Base-by-base conservation (phyloP, 2,113 vertebrate genomes). In the Eudyptes chrysolophus region DNA sequence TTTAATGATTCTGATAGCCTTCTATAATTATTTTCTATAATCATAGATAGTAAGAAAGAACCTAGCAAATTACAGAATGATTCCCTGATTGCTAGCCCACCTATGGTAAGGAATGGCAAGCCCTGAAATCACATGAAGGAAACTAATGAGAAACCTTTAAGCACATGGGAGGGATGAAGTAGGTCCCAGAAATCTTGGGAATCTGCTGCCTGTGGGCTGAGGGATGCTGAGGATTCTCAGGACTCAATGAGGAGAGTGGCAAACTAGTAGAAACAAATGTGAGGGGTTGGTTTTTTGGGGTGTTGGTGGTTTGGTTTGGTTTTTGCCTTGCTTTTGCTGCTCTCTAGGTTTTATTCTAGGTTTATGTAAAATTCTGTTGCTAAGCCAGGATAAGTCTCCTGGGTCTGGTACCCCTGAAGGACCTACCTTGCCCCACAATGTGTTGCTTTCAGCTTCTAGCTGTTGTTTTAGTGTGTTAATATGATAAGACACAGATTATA, bases 271-370 rank as follows among this genome's bases (percentile, higher is more conserved):
- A 75, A 66, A 82, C 11, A 58, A 65, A 22, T 20, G 30, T 29
- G 10, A 40, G 19, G 8, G 3, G 16, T 3, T 6, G 6, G 2
- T 11, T 30, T 25, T 55, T 10, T 3, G 25, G 20, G 7, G 9
- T 49, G 19, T n/a, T 65, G 22, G 5, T 57, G 18, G 18, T 32
- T 75, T 40, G 29, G 3, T 13, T 71, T 69, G 34, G 24, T 10
- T 30, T 60, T 55, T 88, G 57, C 12, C 40, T 71, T 72, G 30
- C 18, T 70, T 62, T 54, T 70, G 22, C 48, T 62, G 48, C 22
- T 70, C 2, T 38, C 65, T 62, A 54, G 21, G 9, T 70, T 54
- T 79, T 61, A 44, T 54, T 52, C 46, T 18, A 42, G 17, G 22
- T 71, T 48, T 34, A 27, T 15, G 18, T 55, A 62, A 48, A 71